These are phyloP conservation scores for Atopsyche davidsoni DNA, from an alignment of 1,140 invertebrate genomes.

Conservation along the genomic window DNA sequence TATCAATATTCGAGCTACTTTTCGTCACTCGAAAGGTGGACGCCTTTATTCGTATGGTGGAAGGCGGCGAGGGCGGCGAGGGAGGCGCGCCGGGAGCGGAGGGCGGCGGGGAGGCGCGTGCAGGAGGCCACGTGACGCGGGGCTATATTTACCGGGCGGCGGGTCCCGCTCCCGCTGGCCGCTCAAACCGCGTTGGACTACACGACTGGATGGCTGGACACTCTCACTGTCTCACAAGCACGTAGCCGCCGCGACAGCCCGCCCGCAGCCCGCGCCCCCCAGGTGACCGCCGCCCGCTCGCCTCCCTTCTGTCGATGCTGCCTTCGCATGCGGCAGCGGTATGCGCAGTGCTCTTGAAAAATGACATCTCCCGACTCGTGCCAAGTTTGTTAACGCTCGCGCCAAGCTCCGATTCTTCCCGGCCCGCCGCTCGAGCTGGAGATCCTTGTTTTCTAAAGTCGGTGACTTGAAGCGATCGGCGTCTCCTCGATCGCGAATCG, in stretches of 20 bases:
- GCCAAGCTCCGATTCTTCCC: too few relatives aligned
- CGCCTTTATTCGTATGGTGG: constrained; percentile 10
- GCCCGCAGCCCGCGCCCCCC: constrained; percentile 1
- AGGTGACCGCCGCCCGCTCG: background rate
- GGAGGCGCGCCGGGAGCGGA: background rate
- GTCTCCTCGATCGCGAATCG: too few relatives aligned
- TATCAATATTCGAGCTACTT: too few relatives aligned
- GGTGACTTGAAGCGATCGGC: too few relatives aligned
- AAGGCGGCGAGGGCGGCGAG: background rate
- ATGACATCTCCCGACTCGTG: too few relatives aligned
- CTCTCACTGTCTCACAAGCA: background rate
- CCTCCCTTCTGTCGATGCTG: too few relatives aligned
- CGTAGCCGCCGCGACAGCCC: background rate
- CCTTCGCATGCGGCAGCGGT: too few relatives aligned
- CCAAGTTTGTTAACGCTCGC: too few relatives aligned
- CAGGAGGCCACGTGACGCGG: background rate
- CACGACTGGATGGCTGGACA: constrained; percentile 33
- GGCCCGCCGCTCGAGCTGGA: too few relatives aligned
- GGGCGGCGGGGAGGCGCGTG: background rate
- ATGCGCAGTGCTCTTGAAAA: too few relatives aligned
- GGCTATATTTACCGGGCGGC: constrained; percentile 5
- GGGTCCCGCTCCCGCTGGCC: constrained; percentile 7
- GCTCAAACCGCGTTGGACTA: constrained; percentile 13
- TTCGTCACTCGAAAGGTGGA: too few relatives aligned
- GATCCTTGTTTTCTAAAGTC: too few relatives aligned